Evolutionary conservation across 2,888 invertebrate genomes (phyloP), one percentile per base, ranked within the genome.

Genomic region (Laothoe populi): DNA sequence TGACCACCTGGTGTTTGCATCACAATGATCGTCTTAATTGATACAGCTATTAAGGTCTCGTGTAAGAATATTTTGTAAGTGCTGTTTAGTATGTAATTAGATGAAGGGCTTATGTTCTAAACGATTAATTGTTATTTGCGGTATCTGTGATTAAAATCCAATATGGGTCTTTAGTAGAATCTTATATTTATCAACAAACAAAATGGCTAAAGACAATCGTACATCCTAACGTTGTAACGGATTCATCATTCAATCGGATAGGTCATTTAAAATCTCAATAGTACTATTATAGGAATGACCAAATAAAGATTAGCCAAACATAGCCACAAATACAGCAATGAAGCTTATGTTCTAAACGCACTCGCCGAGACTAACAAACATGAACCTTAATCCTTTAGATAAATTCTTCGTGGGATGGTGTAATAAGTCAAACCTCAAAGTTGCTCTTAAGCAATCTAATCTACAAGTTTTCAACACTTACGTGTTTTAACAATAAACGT

Each of bases 1-100:
- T 72, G 82, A 71, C 86, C 88, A 86, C 86, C 87, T 86, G 87
- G 85, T 65, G 81, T 80, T 82, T 78, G 79, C 78, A 76, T 81
- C 79, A 79, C 65, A 75, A 66, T 85, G 81, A 85, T 83, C 83
- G 83, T 61, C 66, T 79, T 84, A 84, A 87, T 86, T 86, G 86
- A 85, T 84, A 78, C 77, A 73, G 69, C 71, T 67, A 77, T 76
- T 79, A 78, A 74, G 62, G 48, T 62, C 65, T 62, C 66, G 63
- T 71, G 72, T 73, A 68, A 63, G 69, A 71, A 71, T 74, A 72
- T 21, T 48, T 46, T 48, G 48, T 42, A 42, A 31, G 26, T 31
- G 7, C 53, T 21, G 40, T 40, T 42, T 35, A 24, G 57, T 19
- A 48, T 31, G 10, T 48, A 48, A 38, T 24, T 45, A 13, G 26